Conservation (phyloP, 2,113 vertebrate species). For the Catharus fuscescens region DNA sequence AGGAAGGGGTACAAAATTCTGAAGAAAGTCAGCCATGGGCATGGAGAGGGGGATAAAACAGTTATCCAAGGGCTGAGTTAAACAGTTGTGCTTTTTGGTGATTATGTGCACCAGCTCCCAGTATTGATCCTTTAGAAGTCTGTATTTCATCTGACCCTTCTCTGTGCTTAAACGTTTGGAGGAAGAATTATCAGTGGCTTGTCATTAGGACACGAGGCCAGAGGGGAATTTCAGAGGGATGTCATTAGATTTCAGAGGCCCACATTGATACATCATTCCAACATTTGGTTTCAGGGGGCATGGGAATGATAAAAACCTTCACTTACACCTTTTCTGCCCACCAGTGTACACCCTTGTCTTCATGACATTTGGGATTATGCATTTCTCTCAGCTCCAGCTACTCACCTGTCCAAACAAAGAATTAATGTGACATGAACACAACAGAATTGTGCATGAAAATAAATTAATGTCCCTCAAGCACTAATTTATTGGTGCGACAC, state of each 20-base stretch:
- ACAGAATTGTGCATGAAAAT: conserved; percentile 17
- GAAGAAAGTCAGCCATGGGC: neutral
- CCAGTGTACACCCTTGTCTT: neutral
- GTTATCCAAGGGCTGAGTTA: neutral
- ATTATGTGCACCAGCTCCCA: neutral
- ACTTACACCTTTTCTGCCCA: neutral
- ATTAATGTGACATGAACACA: conserved; percentile 10
- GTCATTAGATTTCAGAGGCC: neutral
- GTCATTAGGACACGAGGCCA: neutral
- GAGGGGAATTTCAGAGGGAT: neutral
- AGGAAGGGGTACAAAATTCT: neutral
- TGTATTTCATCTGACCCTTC: neutral
- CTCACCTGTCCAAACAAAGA: conserved; percentile 12
- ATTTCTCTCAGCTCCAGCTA: neutral
- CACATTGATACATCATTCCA: neutral
- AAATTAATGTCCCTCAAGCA: conserved; percentile 25
- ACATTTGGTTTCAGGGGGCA: neutral
- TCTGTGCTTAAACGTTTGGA: neutral
- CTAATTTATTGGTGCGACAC: conserved; percentile 22
- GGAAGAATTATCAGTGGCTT: neutral
- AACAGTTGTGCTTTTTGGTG: neutral
- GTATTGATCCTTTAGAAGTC: neutral
- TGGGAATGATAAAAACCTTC: neutral
- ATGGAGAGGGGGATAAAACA: neutral
- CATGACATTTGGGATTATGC: neutral